Evolutionary conservation across 2,113 vertebrate species (phyloP).

Genomic region (Sula dactylatra): DNA sequence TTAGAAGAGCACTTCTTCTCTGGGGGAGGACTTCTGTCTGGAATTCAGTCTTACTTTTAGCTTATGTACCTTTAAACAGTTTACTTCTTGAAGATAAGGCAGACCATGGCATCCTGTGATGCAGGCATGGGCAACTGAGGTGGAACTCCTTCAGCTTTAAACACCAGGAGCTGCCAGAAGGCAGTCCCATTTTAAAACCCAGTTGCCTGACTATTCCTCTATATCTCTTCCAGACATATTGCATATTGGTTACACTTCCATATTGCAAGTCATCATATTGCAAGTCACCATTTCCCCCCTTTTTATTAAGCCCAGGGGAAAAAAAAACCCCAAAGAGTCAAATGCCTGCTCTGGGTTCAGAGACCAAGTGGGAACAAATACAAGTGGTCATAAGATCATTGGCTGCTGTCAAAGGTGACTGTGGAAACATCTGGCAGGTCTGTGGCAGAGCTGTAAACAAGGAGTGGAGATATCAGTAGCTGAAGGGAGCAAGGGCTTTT

Average conservation of each 20-base stretch:
- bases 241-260: neutral
- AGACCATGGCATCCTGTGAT: neutral
- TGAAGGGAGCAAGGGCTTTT: neutral
- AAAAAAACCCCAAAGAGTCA: neutral
- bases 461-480: neutral
- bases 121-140: neutral
- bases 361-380: neutral
- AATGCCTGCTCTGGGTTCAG: neutral
- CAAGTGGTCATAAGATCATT: neutral
- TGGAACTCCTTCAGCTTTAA: neutral
- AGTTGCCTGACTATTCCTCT: neutral
- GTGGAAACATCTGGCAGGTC: neutral
- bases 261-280: too few relatives aligned
- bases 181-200: neutral
- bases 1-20: neutral
- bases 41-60: neutral
- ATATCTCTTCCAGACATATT: too few relatives aligned
- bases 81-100: neutral
- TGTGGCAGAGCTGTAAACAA: neutral
- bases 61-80: neutral
- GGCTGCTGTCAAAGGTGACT: neutral
- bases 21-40: neutral
- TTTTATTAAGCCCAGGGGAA: accelerated
- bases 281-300: accelerated
- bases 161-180: neutral